Base-by-base conservation (phyloP, 2,113 vertebrate species). In the Xiphophorus hellerii region DNA sequence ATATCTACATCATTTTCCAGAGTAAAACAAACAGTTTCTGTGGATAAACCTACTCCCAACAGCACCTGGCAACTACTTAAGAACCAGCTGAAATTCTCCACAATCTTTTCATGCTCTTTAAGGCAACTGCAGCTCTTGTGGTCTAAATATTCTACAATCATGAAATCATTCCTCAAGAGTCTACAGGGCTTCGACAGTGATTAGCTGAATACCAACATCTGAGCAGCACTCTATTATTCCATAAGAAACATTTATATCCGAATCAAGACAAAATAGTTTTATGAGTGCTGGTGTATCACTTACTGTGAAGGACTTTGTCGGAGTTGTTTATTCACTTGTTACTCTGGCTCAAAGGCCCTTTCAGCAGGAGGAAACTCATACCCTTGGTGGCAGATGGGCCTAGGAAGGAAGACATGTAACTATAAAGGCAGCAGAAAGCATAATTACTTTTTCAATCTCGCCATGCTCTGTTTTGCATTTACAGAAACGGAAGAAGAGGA, bases 361-460 rank as follows among this genome's bases (percentile, higher is more conserved):
- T 84, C 67, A 72, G 75, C 29, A 78, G 69, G 87, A 88, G 75
- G 81, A 78, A 83, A 71, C 64, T 37, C 44, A 17, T 27, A 66
- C 77, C 78, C 30, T 3, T 81, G 76, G 81, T 69, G 76, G 74
- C 90, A 90, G 91, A 91, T 91, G 91, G 83, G 64, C 83, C 51
- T 73, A 79, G 83, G 87, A 91, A 90, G 90, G 87, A 91, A 90
- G 84, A 82, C 79, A 71, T 70, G 61, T 78, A 83, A 78, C 75
- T 67, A 81, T 82, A 61, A 86, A 84, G 81, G 81, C 33, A 20
- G 60, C 66, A 81, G 44, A 87, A 62, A 73, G 78, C 62, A 48
- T 85, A 78, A 90, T 89, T 88, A 82, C 74, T 69, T 81, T 60
- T 67, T 63, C 22, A 69, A 73, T 89, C 78, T 70, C 76, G 65